These are phyloP conservation scores for Lepidurus apus DNA, from an alignment of 1,140 invertebrate genomes.

Conservation along the genomic window DNA sequence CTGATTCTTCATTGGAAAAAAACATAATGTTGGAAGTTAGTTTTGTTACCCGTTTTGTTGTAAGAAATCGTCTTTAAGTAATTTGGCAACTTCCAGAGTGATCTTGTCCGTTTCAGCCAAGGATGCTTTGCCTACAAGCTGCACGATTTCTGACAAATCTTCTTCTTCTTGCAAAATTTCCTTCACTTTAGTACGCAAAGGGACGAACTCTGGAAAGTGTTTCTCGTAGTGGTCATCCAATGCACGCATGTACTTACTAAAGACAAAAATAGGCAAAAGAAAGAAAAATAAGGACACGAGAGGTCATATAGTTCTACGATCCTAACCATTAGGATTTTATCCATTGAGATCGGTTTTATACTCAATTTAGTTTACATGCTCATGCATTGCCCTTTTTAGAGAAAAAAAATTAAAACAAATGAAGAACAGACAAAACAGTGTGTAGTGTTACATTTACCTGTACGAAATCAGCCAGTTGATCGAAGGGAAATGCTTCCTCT, in stretches of 20 bases:
- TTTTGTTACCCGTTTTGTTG: conserved; percentile 83
- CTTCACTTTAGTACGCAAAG: conserved; percentile 85
- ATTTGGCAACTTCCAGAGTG: conserved; percentile 95
- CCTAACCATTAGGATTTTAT: neutral
- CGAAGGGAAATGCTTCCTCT: conserved; percentile 99
- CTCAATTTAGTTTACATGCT: conserved; percentile 22
- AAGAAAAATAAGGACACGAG: neutral
- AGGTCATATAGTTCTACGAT: neutral
- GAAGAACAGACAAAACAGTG: neutral
- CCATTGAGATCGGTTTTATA: neutral
- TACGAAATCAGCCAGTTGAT: conserved; percentile 99
- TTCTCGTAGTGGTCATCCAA: conserved; percentile 99
- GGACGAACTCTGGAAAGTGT: conserved; percentile 98
- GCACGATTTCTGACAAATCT: conserved; percentile 99
- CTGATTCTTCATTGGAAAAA: neutral
- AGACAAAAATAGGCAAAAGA: conserved; percentile 47
- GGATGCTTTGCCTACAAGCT: conserved; percentile 97
- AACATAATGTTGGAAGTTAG: neutral
- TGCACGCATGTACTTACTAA: conserved; percentile 94
- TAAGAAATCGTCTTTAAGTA: conserved; percentile 98
- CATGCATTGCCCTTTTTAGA: neutral
- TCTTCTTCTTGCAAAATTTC: conserved; percentile 99
- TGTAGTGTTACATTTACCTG: conserved; percentile 53
- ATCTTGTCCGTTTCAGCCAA: conserved; percentile 99
- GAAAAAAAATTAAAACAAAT: neutral